Evolutionary conservation across 2,888 invertebrate genomes (phyloP).

Genomic region (Ornithoptera priamus): DNA sequence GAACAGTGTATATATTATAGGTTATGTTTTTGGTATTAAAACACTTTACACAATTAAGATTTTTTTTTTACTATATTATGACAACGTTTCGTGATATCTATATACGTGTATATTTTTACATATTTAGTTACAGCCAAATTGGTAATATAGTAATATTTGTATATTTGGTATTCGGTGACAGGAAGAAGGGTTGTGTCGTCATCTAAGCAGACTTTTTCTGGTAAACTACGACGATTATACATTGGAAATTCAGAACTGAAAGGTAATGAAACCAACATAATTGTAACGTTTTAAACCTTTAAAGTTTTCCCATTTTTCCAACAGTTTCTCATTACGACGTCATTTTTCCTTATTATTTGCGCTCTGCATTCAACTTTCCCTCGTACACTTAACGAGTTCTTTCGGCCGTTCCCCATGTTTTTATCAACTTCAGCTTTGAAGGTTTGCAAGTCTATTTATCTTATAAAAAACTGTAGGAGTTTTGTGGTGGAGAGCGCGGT

Average conservation of each 20-base stretch:
- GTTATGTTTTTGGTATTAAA: no score
- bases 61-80: no score
- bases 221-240: background rate
- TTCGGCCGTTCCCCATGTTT: slow-evolving; percentile 10
- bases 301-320: slow-evolving; percentile 20
- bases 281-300: slow-evolving; percentile 16
- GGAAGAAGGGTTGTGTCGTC: no score
- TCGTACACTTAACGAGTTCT: slow-evolving; percentile 16
- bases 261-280: slow-evolving; percentile 18
- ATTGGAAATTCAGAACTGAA: background rate
- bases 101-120: no score
- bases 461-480: background rate
- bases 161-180: no score
- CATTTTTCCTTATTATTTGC: slow-evolving; percentile 24
- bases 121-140: no score
- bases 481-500: no score
- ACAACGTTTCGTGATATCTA: no score
- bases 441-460: slow-evolving; percentile 13
- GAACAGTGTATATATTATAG: no score
- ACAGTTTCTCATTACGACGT: slow-evolving; percentile 19
- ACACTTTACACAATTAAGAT: no score
- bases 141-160: no score
- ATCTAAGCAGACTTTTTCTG: no score
- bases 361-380: slow-evolving; percentile 15
- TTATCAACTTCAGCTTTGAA: slow-evolving; percentile 7